Conservation (phyloP, 2,113 vertebrate genomes). For the Hymenochirus boettgeri region DNA sequence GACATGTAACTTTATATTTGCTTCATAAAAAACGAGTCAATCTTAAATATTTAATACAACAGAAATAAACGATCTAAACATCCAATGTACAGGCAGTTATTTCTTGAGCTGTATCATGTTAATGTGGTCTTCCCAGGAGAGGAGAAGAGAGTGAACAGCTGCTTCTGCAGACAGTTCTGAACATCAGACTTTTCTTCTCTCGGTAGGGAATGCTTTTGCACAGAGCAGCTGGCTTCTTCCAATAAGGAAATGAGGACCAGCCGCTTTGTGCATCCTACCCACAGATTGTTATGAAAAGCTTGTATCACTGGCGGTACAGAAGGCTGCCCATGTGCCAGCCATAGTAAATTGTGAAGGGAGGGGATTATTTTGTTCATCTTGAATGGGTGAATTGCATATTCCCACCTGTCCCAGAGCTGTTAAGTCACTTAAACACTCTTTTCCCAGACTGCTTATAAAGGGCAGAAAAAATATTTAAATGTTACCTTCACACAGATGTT, state of each 20-base stretch:
- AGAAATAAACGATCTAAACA: slow-evolving; percentile 41
- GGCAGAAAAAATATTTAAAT: slow-evolving; percentile 21
- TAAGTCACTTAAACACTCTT: neutral
- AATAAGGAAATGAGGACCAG: slow-evolving; percentile 46
- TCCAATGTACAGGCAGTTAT: slow-evolving; percentile 31
- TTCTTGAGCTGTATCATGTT: slow-evolving; percentile 45
- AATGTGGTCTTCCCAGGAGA: slow-evolving; percentile 50
- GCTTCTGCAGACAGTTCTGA: slow-evolving; percentile 47
- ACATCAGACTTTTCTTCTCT: slow-evolving; percentile 53
- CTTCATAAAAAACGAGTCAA: neutral
- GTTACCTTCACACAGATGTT: neutral
- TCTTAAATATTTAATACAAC: slow-evolving; percentile 45
- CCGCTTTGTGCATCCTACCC: slow-evolving; percentile 49
- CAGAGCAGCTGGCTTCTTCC: slow-evolving; percentile 53
- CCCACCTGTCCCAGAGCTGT: neutral
- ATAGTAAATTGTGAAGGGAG: slow-evolving; percentile 19
- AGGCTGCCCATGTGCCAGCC: slow-evolving; percentile 39
- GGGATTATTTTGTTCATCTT: slow-evolving; percentile 4
- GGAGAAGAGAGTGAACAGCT: slow-evolving; percentile 49
- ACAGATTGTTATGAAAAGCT: slow-evolving; percentile 50
- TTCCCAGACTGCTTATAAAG: slow-evolving; percentile 52
- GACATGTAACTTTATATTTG: slow-evolving; percentile 19
- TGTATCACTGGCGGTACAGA: slow-evolving; percentile 47
- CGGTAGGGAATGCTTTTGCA: slow-evolving; percentile 47
- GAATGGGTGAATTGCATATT: neutral